Percentiles rank a stretch among this genome's conserved stretches.
Evolutionary conservation across 2,113 vertebrate species (phyloP).

Genomic region (Rhegmatorhina hoffmannsi): DNA sequence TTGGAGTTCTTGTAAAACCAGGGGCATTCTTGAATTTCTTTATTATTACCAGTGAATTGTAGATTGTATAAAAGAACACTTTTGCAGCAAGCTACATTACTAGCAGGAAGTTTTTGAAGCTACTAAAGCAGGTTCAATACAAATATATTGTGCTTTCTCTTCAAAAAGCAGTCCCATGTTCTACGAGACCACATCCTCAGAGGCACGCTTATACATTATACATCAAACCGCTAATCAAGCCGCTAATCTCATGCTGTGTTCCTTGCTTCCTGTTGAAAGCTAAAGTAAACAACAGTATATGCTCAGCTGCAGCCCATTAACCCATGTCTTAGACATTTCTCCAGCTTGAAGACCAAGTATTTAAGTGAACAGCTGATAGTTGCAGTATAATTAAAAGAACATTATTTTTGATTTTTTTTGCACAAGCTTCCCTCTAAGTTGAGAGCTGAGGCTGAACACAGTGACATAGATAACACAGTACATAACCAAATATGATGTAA

Average conservation of each 20-base stretch:
- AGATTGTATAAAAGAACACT: neutral
- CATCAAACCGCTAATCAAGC: conserved; percentile 6
- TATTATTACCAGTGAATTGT: neutral
- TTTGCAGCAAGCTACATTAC: neutral
- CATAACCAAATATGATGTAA: neutral
- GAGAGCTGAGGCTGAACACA: neutral
- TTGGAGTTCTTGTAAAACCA: neutral
- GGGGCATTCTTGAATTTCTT: neutral
- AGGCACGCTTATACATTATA: neutral
- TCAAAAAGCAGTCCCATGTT: neutral
- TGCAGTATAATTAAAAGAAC: neutral
- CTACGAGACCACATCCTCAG: neutral
- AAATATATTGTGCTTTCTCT: neutral
- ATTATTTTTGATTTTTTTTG: neutral
- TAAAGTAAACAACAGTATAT: neutral
- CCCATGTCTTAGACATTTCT: neutral
- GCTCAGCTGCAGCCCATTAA: conserved; percentile 5
- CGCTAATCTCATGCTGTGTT: neutral
- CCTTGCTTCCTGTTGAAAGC: neutral
- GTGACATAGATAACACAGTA: neutral
- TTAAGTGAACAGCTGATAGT: neutral
- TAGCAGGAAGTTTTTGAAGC: neutral
- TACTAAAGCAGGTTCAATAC: neutral
- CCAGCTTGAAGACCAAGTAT: neutral
- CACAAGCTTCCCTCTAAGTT: neutral